phyloP scores from a whole-genome alignment of 1,140 invertebrate genomes.

The Episyrphus balteatus region DNA sequence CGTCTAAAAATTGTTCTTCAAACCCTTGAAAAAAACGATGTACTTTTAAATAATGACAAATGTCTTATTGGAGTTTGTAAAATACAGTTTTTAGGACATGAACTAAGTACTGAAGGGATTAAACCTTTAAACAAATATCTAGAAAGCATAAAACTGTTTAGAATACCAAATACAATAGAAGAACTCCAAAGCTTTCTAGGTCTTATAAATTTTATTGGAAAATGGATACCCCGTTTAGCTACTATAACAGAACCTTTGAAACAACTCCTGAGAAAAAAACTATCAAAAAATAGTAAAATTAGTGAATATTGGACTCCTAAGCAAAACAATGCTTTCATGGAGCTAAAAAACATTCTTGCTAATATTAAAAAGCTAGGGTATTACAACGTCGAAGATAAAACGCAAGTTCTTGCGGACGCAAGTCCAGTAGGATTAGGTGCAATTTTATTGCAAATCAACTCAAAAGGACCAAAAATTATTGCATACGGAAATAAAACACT shows the following conservation, averaged over 20 bases:
- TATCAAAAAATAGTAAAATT: too few relatives aligned
- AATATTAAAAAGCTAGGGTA: not conserved
- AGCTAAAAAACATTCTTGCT: conserved; percentile 10
- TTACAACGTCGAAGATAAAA: conserved; percentile 4
- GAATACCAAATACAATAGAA: too few relatives aligned
- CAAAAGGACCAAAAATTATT: conserved; percentile 13
- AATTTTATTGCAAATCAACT: conserved; percentile 22
- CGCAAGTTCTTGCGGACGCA: conserved; percentile 36
- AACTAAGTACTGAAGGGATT: too few relatives aligned
- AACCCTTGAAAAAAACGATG: conserved; percentile 24
- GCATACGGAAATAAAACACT: conserved; percentile 29
- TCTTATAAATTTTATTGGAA: conserved; percentile 7
- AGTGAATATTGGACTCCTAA: conserved; percentile 5
- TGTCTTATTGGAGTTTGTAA: conserved; percentile 19
- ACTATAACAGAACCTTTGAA: conserved; percentile 5
- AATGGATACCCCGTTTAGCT: conserved; percentile 9
- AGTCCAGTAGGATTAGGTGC: conserved; percentile 30
- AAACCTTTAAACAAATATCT: too few relatives aligned
- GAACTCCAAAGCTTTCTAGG: conserved; percentile 8
- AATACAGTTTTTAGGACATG: conserved; percentile 4
- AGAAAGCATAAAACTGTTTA: too few relatives aligned
- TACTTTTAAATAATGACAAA: conserved; percentile 30
- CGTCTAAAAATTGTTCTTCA: conserved; percentile 17
- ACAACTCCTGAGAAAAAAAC: conserved; percentile 8
- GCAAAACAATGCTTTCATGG: conserved; percentile 13